phyloP scores from a whole-genome alignment of 2,797 vertebrate genomes.

The Sphenopsis melanotis region DNA sequence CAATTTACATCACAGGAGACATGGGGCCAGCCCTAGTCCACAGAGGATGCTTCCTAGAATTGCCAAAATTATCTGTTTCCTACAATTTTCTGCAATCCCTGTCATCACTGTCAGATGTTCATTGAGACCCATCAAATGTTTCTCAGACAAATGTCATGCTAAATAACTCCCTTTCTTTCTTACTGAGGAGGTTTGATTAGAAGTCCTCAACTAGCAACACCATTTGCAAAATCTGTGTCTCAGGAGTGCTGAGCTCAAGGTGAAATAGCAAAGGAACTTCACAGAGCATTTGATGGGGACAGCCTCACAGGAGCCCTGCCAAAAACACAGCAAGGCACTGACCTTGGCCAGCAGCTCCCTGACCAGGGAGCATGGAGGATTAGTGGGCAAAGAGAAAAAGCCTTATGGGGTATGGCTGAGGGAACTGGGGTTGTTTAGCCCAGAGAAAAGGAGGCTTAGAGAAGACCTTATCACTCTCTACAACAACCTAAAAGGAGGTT shows the following conservation, averaged over 20 bases:
- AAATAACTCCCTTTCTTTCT: background rate
- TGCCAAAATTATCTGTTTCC: background rate
- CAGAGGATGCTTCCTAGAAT: background rate
- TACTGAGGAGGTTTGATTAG: background rate
- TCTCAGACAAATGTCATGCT: background rate
- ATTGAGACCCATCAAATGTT: accelerated
- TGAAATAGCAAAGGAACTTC: background rate
- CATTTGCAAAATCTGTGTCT: background rate
- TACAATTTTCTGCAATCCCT: background rate
- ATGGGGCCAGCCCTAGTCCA: background rate
- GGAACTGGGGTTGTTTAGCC: background rate
- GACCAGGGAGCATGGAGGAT: too few relatives aligned
- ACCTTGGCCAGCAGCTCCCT: background rate
- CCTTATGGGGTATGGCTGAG: background rate
- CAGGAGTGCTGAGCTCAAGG: background rate
- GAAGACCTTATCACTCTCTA: background rate
- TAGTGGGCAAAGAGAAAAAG: background rate
- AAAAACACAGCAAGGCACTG: background rate
- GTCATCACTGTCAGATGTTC: background rate
- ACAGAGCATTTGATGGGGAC: background rate
- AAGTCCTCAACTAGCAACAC: background rate
- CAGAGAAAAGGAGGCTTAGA: background rate
- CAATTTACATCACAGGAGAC: background rate
- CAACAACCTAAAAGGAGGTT: background rate
- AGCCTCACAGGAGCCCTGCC: background rate